Conservation (phyloP, 2,797 vertebrate genomes). For the Artibeus jamaicensis region DNA sequence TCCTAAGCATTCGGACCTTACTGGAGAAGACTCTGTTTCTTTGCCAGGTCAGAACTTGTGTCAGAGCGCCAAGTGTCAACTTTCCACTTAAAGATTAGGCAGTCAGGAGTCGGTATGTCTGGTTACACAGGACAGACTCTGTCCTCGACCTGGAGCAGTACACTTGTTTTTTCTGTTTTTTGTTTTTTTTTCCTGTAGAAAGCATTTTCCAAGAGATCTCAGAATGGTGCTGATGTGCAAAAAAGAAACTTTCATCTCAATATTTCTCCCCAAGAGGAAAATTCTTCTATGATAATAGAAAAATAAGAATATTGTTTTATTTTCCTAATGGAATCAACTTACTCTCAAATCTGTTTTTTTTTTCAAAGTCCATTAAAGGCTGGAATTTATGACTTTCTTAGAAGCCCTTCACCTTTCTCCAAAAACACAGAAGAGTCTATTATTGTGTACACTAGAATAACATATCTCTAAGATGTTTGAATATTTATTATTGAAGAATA, state of each 20-base stretch:
- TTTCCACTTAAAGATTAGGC: constrained; percentile 75
- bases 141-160: constrained; percentile 57
- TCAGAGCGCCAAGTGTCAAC: constrained; percentile 73
- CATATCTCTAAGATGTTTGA: constrained; percentile 24
- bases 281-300: constrained; percentile 56
- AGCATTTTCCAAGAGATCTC: constrained; percentile 55
- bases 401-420: not conserved
- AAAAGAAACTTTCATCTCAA: constrained; percentile 60
- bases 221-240: constrained; percentile 30
- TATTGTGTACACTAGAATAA: not conserved
- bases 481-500: constrained; percentile 35
- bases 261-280: constrained; percentile 57
- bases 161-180: constrained; percentile 7
- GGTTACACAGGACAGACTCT: constrained; percentile 45
- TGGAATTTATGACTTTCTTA: constrained; percentile 5
- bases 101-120: constrained; percentile 69
- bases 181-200: constrained; percentile 38
- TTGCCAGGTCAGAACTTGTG: constrained; percentile 77
- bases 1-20: constrained; percentile 59
- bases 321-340: constrained; percentile 58
- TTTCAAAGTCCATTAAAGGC: constrained; percentile 55
- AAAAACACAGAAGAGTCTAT: constrained; percentile 44
- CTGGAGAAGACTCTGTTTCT: constrained; percentile 74
- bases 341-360: constrained; percentile 48
- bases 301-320: constrained; percentile 66